These are phyloP conservation scores for Pristionchus arcanus DNA, from an alignment of 2,888 invertebrate species.

Conservation along the genomic window DNA sequence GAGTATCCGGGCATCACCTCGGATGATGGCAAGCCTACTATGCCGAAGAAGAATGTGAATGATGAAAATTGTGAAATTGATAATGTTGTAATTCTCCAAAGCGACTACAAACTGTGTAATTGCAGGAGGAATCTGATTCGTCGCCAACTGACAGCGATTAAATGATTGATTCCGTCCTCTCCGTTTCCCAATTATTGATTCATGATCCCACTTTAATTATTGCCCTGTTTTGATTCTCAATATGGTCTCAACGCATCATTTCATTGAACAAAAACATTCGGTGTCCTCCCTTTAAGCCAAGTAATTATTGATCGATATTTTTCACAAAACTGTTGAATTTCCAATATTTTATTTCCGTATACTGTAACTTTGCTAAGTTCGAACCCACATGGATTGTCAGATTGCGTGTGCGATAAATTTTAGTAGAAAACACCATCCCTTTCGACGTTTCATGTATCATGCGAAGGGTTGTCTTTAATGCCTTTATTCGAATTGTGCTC, in stretches of 20 bases:
- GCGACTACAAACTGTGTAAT: neutral
- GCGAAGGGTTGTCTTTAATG: neutral
- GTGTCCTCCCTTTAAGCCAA: neutral
- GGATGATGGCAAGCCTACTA: constrained; percentile 59
- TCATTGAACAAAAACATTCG: constrained; percentile 20
- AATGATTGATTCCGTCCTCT: neutral
- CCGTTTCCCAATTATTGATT: neutral
- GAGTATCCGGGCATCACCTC: constrained; percentile 56
- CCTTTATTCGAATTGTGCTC: constrained; percentile 14
- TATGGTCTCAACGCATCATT: constrained; percentile 40
- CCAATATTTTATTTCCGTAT: neutral
- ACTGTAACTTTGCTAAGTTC: constrained; percentile 3
- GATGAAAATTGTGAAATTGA: neutral
- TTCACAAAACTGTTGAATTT: neutral
- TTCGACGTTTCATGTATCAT: neutral
- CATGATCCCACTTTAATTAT: neutral
- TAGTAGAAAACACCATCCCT: too few relatives aligned
- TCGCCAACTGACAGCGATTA: constrained; percentile 21
- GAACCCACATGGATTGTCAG: neutral
- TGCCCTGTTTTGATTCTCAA: constrained; percentile 24
- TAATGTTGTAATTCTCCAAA: neutral
- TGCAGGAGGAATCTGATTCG: neutral
- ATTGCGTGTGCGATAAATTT: neutral
- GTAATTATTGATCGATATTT: neutral
- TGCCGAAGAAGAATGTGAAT: neutral